Evolutionary conservation across 2,113 vertebrate genomes (phyloP).

Genomic region (Actenoides hombroni): DNA sequence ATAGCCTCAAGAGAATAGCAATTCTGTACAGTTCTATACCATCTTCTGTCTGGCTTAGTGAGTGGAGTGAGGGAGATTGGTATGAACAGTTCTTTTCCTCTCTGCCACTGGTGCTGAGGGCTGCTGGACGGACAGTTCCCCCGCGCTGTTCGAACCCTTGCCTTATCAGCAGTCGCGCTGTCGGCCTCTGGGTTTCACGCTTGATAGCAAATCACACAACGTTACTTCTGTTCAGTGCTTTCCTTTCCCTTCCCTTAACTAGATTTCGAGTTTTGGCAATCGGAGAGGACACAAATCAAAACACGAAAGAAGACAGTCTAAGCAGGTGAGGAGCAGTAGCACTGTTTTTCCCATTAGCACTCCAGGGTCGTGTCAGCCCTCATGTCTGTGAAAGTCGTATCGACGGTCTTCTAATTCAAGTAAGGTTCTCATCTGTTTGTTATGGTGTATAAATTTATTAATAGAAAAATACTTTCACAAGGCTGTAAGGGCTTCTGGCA

Average conservation of each 20-base stretch:
- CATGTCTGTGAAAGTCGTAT: background rate
- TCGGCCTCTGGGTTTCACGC: background rate
- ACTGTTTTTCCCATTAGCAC: background rate
- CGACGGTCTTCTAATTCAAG: background rate
- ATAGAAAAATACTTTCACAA: background rate
- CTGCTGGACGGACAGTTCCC: background rate
- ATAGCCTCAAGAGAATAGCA: background rate
- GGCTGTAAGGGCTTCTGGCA: background rate
- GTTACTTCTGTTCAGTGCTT: background rate
- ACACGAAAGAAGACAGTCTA: constrained; percentile 68
- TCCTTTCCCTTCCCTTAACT: background rate
- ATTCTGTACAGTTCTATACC: background rate
- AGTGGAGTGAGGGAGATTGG: background rate
- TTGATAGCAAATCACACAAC: background rate
- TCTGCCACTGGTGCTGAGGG: background rate
- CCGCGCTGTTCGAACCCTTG: background rate
- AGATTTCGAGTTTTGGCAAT: constrained; percentile 89
- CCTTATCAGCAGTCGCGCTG: background rate
- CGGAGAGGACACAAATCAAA: constrained; percentile 68
- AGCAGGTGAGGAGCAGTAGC: constrained; percentile 57
- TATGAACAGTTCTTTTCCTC: background rate
- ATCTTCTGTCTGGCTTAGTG: background rate
- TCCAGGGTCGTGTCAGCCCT: background rate
- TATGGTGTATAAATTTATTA: background rate
- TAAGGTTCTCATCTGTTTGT: background rate